phyloP scores from a whole-genome alignment of 64 coral and sea anemone genomes.

The Acropora tenuis region DNA sequence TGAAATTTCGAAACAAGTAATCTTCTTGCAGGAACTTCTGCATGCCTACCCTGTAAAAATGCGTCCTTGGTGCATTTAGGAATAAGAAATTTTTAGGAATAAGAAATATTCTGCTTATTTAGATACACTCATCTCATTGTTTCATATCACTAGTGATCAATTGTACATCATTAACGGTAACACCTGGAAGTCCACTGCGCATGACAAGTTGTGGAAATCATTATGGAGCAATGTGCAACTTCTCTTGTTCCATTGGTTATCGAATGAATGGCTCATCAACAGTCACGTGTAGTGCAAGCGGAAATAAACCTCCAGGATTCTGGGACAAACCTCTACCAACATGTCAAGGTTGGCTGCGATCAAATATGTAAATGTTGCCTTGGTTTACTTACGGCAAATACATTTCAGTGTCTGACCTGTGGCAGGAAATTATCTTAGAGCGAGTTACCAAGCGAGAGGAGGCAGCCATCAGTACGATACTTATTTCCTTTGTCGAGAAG shows the following conservation, averaged over 20 bases:
- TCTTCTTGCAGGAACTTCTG: no score
- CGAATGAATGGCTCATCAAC: constrained; percentile 35
- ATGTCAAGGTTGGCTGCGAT: constrained; percentile 14
- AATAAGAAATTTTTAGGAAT: no score
- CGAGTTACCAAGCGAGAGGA: background rate
- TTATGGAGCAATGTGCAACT: constrained; percentile 36
- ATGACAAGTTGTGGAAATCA: constrained; percentile 15
- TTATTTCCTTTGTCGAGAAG: background rate
- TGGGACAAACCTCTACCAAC: constrained; percentile 22
- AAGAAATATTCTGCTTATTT: background rate
- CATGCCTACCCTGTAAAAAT: no score
- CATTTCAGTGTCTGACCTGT: background rate
- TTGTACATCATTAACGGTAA: background rate
- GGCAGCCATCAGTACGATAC: background rate
- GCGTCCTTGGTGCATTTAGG: no score
- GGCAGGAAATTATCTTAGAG: background rate
- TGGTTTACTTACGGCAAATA: background rate
- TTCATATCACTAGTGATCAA: background rate
- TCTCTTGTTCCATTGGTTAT: constrained; percentile 30
- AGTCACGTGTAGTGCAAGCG: background rate
- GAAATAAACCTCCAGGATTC: constrained; percentile 7
- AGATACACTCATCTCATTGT: background rate
- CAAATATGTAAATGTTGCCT: background rate
- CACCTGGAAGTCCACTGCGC: background rate
- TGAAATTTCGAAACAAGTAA: no score